Conservation (phyloP, 2,888 invertebrate species). For the Argyresthia goedartella region DNA sequence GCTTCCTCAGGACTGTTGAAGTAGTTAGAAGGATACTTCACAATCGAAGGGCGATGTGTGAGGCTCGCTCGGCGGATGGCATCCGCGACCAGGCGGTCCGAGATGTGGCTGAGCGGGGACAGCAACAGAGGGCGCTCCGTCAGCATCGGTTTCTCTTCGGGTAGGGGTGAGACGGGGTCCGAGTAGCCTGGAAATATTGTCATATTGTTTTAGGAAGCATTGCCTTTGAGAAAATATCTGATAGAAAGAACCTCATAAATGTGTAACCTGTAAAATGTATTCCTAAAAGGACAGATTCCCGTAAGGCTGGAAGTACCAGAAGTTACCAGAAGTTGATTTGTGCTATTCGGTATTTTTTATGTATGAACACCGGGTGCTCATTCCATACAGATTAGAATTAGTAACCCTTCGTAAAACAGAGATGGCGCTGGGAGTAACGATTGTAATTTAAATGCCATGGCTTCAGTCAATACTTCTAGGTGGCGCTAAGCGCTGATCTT, state of each 20-base stretch:
- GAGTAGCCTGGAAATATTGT: conserved; percentile 43
- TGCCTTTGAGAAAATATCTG: neutral
- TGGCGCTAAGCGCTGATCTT: too few relatives aligned
- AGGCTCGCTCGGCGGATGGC: conserved; percentile 52
- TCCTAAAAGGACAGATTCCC: too few relatives aligned
- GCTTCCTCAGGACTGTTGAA: conserved; percentile 42
- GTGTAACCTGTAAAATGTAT: too few relatives aligned
- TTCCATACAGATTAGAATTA: too few relatives aligned
- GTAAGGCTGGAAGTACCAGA: too few relatives aligned
- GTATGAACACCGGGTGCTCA: too few relatives aligned
- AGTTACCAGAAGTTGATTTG: too few relatives aligned
- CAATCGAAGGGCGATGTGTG: conserved; percentile 41
- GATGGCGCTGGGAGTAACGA: too few relatives aligned
- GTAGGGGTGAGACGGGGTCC: conserved; percentile 27
- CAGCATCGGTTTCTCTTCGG: conserved; percentile 27
- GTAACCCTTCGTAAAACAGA: too few relatives aligned
- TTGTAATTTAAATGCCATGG: too few relatives aligned
- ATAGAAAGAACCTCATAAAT: neutral
- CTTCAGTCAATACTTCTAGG: too few relatives aligned
- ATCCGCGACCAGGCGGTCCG: conserved; percentile 52
- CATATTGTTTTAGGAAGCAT: neutral
- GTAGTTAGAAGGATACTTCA: conserved; percentile 53
- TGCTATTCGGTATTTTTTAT: too few relatives aligned
- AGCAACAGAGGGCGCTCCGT: conserved; percentile 20
- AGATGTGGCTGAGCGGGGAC: conserved; percentile 37